These are phyloP conservation scores for Drosophila sucinea DNA, from an alignment of 1,140 invertebrate genomes.

Conservation along the genomic window DNA sequence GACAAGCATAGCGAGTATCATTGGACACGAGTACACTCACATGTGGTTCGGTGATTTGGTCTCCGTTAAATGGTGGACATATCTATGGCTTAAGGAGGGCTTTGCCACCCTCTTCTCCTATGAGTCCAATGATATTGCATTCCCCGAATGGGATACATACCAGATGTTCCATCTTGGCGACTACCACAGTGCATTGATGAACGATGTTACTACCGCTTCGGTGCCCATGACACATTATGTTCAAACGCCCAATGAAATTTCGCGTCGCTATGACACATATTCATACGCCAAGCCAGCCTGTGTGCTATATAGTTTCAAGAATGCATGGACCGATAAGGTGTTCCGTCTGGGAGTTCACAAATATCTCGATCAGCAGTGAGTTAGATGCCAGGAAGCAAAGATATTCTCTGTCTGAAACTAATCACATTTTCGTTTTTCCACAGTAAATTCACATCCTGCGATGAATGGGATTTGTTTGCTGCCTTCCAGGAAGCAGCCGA, in stretches of 20 bases:
- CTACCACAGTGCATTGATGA: conserved; percentile 62
- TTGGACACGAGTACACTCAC: conserved; percentile 87
- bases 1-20: conserved; percentile 84
- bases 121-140: conserved; percentile 83
- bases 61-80: conserved; percentile 86
- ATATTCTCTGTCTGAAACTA: too few species aligned
- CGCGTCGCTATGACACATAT: conserved; percentile 88
- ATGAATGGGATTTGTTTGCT: conserved; percentile 69
- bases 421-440: neutral
- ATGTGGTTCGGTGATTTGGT: conserved; percentile 90
- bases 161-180: conserved; percentile 87
- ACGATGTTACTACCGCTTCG: conserved; percentile 78
- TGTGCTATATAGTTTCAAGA: conserved; percentile 95
- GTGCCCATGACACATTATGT: conserved; percentile 88
- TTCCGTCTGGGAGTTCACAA: conserved; percentile 92
- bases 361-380: conserved; percentile 88
- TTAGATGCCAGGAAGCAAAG: conserved; percentile 1
- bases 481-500: conserved; percentile 84
- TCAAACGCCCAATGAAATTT: conserved; percentile 86
- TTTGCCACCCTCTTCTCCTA: conserved; percentile 84
- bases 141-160: conserved; percentile 82
- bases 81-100: conserved; percentile 85
- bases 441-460: conserved; percentile 83
- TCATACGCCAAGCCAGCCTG: conserved; percentile 86
- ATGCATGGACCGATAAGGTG: conserved; percentile 92